Percentiles rank a stretch among this genome's conserved stretches.
These are phyloP conservation scores for Coptodon rendalli DNA, from an alignment of 2,113 vertebrate species.

Conservation along the genomic window DNA sequence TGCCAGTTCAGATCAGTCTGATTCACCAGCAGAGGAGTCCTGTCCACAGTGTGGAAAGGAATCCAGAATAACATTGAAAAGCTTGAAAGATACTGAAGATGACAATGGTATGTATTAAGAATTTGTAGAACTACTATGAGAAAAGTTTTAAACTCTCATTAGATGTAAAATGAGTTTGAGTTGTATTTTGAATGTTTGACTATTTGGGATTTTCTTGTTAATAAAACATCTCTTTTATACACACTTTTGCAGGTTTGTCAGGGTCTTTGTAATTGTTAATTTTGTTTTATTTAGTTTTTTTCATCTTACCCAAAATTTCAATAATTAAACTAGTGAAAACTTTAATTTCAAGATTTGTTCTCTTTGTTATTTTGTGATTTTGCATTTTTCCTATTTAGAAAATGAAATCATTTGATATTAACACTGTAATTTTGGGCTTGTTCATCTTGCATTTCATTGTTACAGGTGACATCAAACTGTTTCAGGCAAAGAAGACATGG, in stretches of 20 bases:
- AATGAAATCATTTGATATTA: rapidly evolving
- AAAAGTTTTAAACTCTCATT: rapidly evolving
- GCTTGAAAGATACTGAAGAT: rapidly evolving
- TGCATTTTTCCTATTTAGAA: background rate
- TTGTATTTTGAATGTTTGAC: rapidly evolving
- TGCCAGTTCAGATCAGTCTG: background rate
- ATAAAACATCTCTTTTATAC: background rate
- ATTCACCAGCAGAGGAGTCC: background rate
- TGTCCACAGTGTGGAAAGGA: background rate
- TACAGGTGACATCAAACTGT: background rate
- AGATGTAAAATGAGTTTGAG: background rate
- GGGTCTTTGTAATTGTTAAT: rapidly evolving
- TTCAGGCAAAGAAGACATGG: background rate
- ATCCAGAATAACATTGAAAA: background rate
- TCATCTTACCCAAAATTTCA: rapidly evolving
- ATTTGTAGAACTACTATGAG: background rate
- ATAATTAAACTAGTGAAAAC: rapidly evolving
- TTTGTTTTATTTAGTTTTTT: too few relatives aligned
- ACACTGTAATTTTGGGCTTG: background rate
- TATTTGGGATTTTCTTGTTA: background rate
- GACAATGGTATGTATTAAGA: background rate
- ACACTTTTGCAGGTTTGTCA: rapidly evolving
- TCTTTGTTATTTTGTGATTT: background rate
- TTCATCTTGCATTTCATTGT: background rate
- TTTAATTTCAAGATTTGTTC: background rate